A percentile compares a stretch with the other conserved stretches of the same genome.
phyloP scores from a whole-genome alignment of 2,113 vertebrate genomes.

The Dipodomys ordii region DNA sequence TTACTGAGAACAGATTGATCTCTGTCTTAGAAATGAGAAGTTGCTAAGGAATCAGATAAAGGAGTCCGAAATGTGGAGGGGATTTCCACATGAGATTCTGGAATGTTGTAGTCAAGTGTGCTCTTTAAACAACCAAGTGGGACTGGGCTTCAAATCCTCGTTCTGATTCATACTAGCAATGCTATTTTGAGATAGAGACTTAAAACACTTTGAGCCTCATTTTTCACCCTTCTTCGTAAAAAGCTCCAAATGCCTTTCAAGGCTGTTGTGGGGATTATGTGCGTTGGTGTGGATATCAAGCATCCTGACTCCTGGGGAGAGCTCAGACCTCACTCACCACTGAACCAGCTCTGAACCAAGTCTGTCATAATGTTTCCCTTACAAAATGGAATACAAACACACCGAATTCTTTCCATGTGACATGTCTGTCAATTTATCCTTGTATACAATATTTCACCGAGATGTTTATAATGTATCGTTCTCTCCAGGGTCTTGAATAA shows the following conservation, averaged over 20 bases:
- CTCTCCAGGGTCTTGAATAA: slow-evolving; percentile 57
- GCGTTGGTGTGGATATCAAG: slow-evolving; percentile 62
- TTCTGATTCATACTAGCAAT: not conserved
- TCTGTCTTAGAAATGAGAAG: slow-evolving; percentile 48
- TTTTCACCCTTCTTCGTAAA: slow-evolving; percentile 34
- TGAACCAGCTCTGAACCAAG: slow-evolving; percentile 55
- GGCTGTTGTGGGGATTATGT: slow-evolving; percentile 38
- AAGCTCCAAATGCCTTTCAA: not conserved
- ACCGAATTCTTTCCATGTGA: slow-evolving; percentile 71
- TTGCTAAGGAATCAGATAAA: not conserved
- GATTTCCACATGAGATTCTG: not conserved
- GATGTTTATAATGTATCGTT: slow-evolving; percentile 77
- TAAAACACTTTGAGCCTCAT: slow-evolving; percentile 44
- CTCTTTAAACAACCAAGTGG: not conserved
- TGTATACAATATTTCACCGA: slow-evolving; percentile 71
- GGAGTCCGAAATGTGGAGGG: not conserved
- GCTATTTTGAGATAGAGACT: slow-evolving; percentile 54
- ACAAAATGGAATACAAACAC: slow-evolving; percentile 69
- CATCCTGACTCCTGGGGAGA: slow-evolving; percentile 51
- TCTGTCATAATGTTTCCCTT: slow-evolving; percentile 52
- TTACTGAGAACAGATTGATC: not conserved
- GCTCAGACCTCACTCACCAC: not conserved
- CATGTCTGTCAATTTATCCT: slow-evolving; percentile 53
- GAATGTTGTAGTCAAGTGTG: not conserved
- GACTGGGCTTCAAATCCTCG: not conserved